Evolutionary conservation across 2,888 invertebrate genomes (phyloP), one percentile per base, ranked within the genome.

Genomic region (Lasioglossum zephyrum): DNA sequence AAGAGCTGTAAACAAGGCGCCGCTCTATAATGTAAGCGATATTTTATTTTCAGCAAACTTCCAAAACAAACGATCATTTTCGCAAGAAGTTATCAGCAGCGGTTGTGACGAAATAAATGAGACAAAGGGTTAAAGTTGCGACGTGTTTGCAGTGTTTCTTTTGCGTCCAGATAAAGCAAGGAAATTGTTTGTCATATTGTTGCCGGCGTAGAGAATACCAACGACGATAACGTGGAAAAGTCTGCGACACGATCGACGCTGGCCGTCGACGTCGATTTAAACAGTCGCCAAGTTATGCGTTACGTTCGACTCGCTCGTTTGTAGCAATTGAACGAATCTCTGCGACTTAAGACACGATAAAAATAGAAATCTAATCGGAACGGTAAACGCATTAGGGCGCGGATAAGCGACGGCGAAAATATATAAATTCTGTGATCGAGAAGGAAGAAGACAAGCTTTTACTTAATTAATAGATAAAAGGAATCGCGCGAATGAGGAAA

Each of bases 251-350:
- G 53, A 82, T 57, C 77, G 31, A 66, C 66, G 16, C 36, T 36
- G 6, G 36, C 39, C 44, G 75, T 73, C 76, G 69, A 76, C 72
- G 60, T 79, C 60, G 79, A 73, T 79, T 84, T 79, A 73, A 44
- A 73, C 75, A 70, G 79, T 84, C 60, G 79, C 79, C 77, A 31
- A 69, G 85, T 74, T 77, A 77, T 39, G 83, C 39, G 84, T 47
- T 79, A 39, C 66, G 26, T 44, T 79, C 73, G 85, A 84, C 18
- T 8, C 11, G 53, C 60, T 60, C 69, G 73, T 85, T 77, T 66
- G 44, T 57, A 49, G 74, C 77, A 81, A 85, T 86, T 81, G 72
- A 39, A 49, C 74, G 53, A 53, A 73, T 85, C 81, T 81, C 69
- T 76, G 57, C 70, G 74, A 78, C 39, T 85, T 72, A 36, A 72